Evolutionary conservation across 1,140 invertebrate species (phyloP), one percentile per base, ranked within the genome.

Genomic region (Micrasema longulum): DNA sequence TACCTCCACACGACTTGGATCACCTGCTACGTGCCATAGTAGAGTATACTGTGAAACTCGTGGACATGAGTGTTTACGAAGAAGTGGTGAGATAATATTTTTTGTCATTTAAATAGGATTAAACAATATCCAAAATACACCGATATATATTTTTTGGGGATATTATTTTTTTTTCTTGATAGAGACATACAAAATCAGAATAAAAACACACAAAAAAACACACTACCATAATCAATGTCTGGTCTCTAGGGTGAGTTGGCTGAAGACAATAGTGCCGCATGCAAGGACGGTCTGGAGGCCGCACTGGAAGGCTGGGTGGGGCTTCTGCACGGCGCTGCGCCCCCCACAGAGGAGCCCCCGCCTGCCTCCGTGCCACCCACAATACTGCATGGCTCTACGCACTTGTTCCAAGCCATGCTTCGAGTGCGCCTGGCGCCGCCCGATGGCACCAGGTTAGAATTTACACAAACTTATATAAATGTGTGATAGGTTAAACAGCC

Each of bases 401-500:
- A 86, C 73, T 87, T 96, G 72, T 95, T 97, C 80, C 92, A 94
- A 78, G 90, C 88, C 9, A 96, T 95, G 79, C 77, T 97, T n/a
- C 89, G 92, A 76, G 92, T 90, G 76, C 91, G 95, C 82, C 82
- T 97, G 55, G 89, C 91, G 31, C 88, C 92, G 11, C 95, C 94
- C 0, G 92, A 95, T 80, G 95, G 95, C 9, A 88, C 85, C 50
- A 87, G 93, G 76, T 87, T n/a, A n/a, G n/a, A n/a, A n/a, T n/a
- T n/a, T n/a, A n/a, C n/a, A n/a, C n/a, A n/a, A n/a, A n/a, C n/a
- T n/a, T n/a, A n/a, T n/a, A n/a, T n/a, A n/a, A n/a, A n/a, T n/a
- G n/a, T n/a, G n/a, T n/a, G n/a, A n/a, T n/a, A n/a, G n/a, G n/a
- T n/a, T n/a, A n/a, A n/a, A n/a, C n/a, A n/a, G n/a, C n/a, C n/a